These are phyloP conservation scores for Neopelma chrysocephalum DNA, from an alignment of 2,797 vertebrate species.

Conservation along the genomic window DNA sequence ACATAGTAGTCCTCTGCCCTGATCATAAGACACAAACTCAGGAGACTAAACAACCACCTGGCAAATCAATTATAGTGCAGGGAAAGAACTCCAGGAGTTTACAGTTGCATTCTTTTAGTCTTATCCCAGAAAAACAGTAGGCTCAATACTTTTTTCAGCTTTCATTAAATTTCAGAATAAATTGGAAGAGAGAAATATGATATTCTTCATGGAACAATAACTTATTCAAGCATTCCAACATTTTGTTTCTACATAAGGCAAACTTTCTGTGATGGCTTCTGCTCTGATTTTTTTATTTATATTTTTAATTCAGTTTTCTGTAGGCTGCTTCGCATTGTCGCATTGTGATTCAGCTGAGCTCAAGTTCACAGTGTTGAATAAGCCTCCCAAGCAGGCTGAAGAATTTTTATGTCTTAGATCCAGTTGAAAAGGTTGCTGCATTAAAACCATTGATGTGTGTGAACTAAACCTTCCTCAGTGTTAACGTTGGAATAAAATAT, in stretches of 20 bases:
- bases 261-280: neutral
- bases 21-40: neutral
- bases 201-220: slow-evolving; percentile 1
- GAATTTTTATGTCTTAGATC: slow-evolving; percentile 64
- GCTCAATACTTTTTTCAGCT: neutral
- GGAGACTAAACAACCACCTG: neutral
- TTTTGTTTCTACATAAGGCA: neutral
- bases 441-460: slow-evolving; percentile 60
- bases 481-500: slow-evolving; percentile 37
- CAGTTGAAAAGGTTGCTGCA: slow-evolving; percentile 61
- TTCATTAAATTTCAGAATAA: slow-evolving; percentile 26
- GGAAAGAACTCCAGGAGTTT: neutral
- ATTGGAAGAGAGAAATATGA: neutral
- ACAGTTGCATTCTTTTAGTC: neutral
- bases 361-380: slow-evolving; percentile 40
- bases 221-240: neutral
- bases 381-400: slow-evolving; percentile 58
- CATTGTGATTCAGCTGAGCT: slow-evolving; percentile 55
- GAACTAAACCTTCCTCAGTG: slow-evolving; percentile 52
- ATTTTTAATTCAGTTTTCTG: slow-evolving; percentile 56
- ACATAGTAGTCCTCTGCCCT: neutral
- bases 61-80: neutral
- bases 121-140: neutral
- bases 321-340: slow-evolving; percentile 47
- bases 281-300: slow-evolving; percentile 51